These are phyloP conservation scores for Drosophila anceps DNA, from an alignment of 2,888 invertebrate species.

Conservation along the genomic window DNA sequence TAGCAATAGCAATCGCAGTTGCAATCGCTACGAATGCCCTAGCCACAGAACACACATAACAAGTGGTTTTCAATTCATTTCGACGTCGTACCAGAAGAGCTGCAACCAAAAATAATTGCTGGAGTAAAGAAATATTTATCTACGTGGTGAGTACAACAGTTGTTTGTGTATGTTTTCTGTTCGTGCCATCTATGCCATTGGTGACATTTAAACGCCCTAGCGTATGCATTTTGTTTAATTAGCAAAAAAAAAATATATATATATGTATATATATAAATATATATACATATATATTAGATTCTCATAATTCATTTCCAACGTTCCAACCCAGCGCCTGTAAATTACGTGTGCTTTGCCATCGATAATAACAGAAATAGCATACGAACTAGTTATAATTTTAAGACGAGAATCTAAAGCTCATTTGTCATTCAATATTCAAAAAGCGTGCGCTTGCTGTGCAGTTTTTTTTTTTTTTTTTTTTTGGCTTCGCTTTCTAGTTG, in stretches of 20 bases:
- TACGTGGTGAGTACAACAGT: conserved; percentile 44
- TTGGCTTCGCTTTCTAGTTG: conserved; percentile 35
- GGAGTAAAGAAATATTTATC: conserved; percentile 9
- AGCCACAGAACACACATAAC: conserved; percentile 66
- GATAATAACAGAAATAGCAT: conserved; percentile 7
- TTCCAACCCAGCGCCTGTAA: conserved; percentile 33
- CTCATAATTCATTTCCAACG: conserved; percentile 42
- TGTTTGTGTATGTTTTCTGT: conserved; percentile 3
- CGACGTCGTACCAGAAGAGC: conserved; percentile 43
- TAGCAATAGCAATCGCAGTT: conserved; percentile 6
- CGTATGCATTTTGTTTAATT: conserved; percentile 46
- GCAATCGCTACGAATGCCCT: conserved; percentile 36
- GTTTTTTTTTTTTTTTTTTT: conserved; percentile 46
- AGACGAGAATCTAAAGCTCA: conserved; percentile 6
- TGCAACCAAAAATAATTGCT: conserved; percentile 48
- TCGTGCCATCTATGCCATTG: conserved; percentile 4
- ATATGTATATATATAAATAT: neutral
- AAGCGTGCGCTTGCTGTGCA: conserved; percentile 55
- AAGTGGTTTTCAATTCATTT: conserved; percentile 69
- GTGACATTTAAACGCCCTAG: conserved; percentile 26
- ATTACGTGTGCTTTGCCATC: conserved; percentile 32
- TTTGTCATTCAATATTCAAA: conserved; percentile 52
- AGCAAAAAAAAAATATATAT: conserved; percentile 17
- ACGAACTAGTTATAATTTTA: conserved; percentile 29
- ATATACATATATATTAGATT: conserved; percentile 26